A percentile compares a stretch with the other conserved stretches of the same genome.
phyloP scores from a whole-genome alignment of 2,888 invertebrate species.

The Eumacrocentrus americanus region DNA sequence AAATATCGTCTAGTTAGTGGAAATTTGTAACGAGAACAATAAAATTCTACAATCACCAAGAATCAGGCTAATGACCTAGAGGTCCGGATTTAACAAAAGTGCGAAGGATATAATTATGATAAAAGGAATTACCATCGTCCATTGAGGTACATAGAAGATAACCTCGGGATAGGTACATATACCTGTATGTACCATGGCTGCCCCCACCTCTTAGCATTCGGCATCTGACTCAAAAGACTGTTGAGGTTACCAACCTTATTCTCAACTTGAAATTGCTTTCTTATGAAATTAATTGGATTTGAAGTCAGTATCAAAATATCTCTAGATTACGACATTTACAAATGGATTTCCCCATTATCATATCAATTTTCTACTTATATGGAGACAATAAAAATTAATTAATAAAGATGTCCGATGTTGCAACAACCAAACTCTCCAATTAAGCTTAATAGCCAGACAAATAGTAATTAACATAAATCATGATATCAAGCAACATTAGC shows the following conservation, averaged over 20 bases:
- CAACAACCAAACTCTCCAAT: too few relatives aligned
- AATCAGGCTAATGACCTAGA: not conserved
- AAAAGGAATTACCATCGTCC: conserved; percentile 2
- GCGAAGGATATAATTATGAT: not conserved
- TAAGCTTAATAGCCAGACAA: too few relatives aligned
- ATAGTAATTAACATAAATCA: too few relatives aligned
- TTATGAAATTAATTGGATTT: too few relatives aligned
- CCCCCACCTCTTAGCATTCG: conserved; percentile 9
- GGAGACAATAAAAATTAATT: too few relatives aligned
- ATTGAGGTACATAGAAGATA: conserved; percentile 3
- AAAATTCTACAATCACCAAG: not conserved
- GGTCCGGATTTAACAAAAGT: not conserved
- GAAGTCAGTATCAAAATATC: too few relatives aligned
- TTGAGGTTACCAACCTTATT: conserved; percentile 23
- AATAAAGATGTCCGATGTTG: too few relatives aligned
- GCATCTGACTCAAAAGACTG: conserved; percentile 16
- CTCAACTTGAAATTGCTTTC: conserved; percentile 1
- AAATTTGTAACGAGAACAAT: not conserved
- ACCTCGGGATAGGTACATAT: not conserved
- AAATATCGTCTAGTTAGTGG: too few relatives aligned
- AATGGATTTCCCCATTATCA: too few relatives aligned
- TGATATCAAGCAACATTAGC: too few relatives aligned
- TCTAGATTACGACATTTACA: too few relatives aligned
- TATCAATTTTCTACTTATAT: too few relatives aligned
- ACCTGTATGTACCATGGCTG: conserved; percentile 14